These are phyloP conservation scores for Cybosia mesomella DNA, from an alignment of 2,888 invertebrate genomes.

Conservation along the genomic window DNA sequence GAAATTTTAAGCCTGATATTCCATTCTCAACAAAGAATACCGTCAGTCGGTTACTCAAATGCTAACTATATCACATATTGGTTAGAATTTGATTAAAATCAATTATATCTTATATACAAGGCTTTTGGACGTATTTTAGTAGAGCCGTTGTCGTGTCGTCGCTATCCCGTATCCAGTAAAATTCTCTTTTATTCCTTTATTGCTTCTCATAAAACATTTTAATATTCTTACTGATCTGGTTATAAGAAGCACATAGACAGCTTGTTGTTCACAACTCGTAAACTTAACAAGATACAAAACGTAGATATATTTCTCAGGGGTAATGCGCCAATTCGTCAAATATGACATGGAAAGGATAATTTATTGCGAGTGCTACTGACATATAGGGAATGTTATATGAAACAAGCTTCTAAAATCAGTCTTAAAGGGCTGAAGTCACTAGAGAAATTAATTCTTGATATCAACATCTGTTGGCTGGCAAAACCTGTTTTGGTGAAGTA, in stretches of 20 bases:
- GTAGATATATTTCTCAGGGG: slow-evolving; percentile 11
- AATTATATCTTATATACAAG: background rate
- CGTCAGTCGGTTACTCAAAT: too few relatives aligned
- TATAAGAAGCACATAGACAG: slow-evolving; percentile 24
- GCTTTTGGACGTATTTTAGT: slow-evolving; percentile 5
- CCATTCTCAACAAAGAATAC: too few relatives aligned
- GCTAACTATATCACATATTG: background rate
- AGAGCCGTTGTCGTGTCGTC: slow-evolving; percentile 18
- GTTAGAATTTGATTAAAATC: background rate
- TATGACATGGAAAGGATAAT: slow-evolving; percentile 12
- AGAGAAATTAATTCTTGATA: background rate
- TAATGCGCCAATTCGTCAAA: slow-evolving; percentile 15
- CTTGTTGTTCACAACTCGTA: slow-evolving; percentile 23
- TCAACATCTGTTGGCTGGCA: too few relatives aligned
- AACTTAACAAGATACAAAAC: slow-evolving; percentile 19
- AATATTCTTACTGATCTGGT: slow-evolving; percentile 25
- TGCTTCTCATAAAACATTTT: slow-evolving; percentile 30
- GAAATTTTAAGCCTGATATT: too few relatives aligned
- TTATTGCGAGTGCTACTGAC: background rate
- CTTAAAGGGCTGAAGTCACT: background rate
- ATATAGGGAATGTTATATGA: background rate
- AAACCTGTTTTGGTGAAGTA: too few relatives aligned
- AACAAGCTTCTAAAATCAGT: background rate
- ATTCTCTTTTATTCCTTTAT: slow-evolving; percentile 31
- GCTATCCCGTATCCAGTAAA: slow-evolving; percentile 10